Percentiles rank a stretch among this genome's conserved stretches.
phyloP scores from a whole-genome alignment of 1,140 invertebrate genomes.

The Procambarus virginalis region DNA sequence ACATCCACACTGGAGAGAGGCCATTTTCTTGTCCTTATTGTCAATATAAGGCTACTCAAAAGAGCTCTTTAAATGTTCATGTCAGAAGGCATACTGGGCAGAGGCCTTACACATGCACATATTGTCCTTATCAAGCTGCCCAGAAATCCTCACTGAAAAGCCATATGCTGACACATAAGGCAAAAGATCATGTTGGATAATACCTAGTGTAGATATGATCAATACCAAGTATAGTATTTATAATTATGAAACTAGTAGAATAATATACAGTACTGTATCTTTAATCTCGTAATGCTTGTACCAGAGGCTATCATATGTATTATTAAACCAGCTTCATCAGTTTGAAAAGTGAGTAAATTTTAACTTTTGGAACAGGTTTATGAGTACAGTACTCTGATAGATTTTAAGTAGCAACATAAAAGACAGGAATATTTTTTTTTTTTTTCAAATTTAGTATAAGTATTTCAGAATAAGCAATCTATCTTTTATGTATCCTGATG shows the following conservation, averaged over 20 bases:
- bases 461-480: too few relatives aligned
- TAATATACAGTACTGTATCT: too few relatives aligned
- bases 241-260: too few relatives aligned
- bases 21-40: constrained; percentile 62
- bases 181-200: not conserved
- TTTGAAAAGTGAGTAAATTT: too few relatives aligned
- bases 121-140: constrained; percentile 36
- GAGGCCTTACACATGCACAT: constrained; percentile 26
- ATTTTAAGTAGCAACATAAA: not conserved
- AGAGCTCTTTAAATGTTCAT: constrained; percentile 37
- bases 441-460: not conserved
- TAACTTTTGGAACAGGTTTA: too few relatives aligned
- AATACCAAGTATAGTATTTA: too few relatives aligned
- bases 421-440: not conserved
- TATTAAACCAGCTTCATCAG: too few relatives aligned
- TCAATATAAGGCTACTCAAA: constrained; percentile 45
- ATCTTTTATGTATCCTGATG: not conserved
- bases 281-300: too few relatives aligned
- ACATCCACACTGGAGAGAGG: constrained; percentile 59
- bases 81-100: constrained; percentile 37
- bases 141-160: constrained; percentile 36
- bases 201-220: not conserved
- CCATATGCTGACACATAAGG: constrained; percentile 13
- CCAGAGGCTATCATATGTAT: too few relatives aligned
- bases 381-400: too few relatives aligned